Percentiles rank a stretch among this genome's conserved stretches.
Conservation (phyloP, 1,140 invertebrate species). For the Drosophila ananassae region DNA sequence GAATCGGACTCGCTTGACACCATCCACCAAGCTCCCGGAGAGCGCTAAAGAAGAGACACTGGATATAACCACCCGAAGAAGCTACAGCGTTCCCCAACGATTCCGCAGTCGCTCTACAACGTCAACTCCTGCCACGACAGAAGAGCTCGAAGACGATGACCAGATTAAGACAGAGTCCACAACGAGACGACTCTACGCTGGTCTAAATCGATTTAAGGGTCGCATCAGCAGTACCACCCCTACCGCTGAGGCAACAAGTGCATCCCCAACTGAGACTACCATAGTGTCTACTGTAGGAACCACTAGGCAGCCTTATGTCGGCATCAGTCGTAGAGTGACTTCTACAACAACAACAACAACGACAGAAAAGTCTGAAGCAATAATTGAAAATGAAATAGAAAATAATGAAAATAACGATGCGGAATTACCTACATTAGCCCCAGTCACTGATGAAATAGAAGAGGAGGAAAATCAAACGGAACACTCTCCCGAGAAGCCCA, state of each 20-base stretch:
- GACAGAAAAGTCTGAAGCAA: slow-evolving; percentile 1
- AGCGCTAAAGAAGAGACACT: not conserved
- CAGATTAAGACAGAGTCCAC: slow-evolving; percentile 17
- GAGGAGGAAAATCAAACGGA: not conserved
- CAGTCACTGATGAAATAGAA: not conserved
- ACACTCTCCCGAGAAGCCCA: not conserved
- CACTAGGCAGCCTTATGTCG: slow-evolving; percentile 28
- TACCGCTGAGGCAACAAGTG: not conserved
- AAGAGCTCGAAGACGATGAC: slow-evolving; percentile 5
- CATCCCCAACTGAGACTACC: slow-evolving; percentile 7
- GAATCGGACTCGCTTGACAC: slow-evolving; percentile 47
- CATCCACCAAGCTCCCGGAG: slow-evolving; percentile 18
- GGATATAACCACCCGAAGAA: slow-evolving; percentile 22
- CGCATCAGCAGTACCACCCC: slow-evolving; percentile 7
- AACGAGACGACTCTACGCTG: slow-evolving; percentile 13
- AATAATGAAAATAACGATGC: not conserved
- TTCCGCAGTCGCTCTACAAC: slow-evolving; percentile 41
- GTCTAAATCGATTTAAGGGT: slow-evolving; percentile 22
- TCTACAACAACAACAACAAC: slow-evolving; percentile 27
- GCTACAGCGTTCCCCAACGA: slow-evolving; percentile 27
- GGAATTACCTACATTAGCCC: slow-evolving; percentile 5
- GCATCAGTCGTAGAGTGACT: slow-evolving; percentile 15
- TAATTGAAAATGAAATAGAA: slow-evolving; percentile 4
- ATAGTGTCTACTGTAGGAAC: not conserved
- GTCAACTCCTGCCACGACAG: not conserved